Conservation (phyloP, 2,888 invertebrate species). For the Abrostola triplasia region DNA sequence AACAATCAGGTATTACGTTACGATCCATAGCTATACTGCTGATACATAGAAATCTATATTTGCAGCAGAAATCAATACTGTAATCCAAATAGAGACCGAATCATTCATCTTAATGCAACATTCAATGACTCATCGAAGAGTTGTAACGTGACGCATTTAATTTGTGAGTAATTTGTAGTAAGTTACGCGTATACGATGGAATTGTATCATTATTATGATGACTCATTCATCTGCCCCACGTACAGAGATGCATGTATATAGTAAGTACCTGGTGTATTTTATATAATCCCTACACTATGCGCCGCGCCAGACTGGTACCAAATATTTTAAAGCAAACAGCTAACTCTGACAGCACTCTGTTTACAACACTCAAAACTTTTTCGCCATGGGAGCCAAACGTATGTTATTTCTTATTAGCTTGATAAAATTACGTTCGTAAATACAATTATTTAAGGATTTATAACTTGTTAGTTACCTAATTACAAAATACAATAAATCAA, state of each 20-base stretch:
- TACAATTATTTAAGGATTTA: too few species aligned
- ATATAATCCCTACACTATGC: constrained; percentile 59
- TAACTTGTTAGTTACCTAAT: too few species aligned
- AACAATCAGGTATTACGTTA: constrained; percentile 12
- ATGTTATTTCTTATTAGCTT: constrained; percentile 63
- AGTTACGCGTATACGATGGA: constrained; percentile 51
- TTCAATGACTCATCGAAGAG: constrained; percentile 71
- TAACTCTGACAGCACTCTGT: constrained; percentile 66
- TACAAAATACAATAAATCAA: not conserved
- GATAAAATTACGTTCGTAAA: constrained; percentile 53
- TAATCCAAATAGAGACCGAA: constrained; percentile 44
- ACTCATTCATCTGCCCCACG: constrained; percentile 63
- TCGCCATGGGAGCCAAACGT: constrained; percentile 64
- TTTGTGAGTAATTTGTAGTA: constrained; percentile 67
- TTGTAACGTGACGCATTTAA: constrained; percentile 73
- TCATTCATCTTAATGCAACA: constrained; percentile 65
- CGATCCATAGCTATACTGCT: too few species aligned
- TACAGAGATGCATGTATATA: constrained; percentile 28
- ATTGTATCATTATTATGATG: constrained; percentile 64
- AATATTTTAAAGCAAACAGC: constrained; percentile 73
- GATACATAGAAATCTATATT: too few species aligned
- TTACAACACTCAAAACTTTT: constrained; percentile 72
- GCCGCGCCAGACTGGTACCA: constrained; percentile 63
- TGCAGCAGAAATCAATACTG: not conserved
- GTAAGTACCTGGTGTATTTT: constrained; percentile 45